These are phyloP conservation scores for Papilio helenus DNA, from an alignment of 1,140 invertebrate species.

Conservation along the genomic window DNA sequence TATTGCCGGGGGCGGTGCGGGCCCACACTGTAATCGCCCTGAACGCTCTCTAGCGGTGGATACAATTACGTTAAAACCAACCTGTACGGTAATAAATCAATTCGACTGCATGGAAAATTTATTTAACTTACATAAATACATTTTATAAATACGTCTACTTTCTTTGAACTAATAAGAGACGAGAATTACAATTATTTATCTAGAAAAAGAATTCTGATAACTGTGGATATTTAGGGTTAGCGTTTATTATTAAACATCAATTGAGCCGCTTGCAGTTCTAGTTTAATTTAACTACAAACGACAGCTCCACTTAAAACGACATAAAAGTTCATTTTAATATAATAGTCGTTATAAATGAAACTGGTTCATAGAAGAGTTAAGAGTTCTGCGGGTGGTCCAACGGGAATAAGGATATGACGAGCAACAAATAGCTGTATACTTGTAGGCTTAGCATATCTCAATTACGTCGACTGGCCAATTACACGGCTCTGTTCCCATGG, in stretches of 20 bases:
- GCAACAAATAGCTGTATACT: conserved; percentile 57
- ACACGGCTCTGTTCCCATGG: conserved; percentile 53
- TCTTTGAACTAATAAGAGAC: conserved; percentile 14
- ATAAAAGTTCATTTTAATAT: not conserved
- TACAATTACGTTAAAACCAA: conserved; percentile 60
- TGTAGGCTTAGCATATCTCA: conserved; percentile 54
- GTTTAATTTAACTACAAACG: not conserved
- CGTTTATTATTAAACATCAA: not conserved
- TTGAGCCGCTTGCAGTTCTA: not conserved
- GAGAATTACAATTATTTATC: too few species aligned
- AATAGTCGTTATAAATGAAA: conserved; percentile 12
- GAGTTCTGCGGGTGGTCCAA: conserved; percentile 53
- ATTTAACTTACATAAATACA: not conserved
- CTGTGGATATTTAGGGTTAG: conserved; percentile 13
- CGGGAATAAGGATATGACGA: conserved; percentile 44
- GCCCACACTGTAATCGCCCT: conserved; percentile 55
- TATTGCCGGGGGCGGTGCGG: conserved; percentile 58
- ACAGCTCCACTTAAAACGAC: not conserved
- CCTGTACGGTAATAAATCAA: conserved; percentile 58
- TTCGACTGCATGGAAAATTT: conserved; percentile 7
- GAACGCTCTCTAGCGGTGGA: conserved; percentile 50
- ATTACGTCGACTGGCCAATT: conserved; percentile 56
- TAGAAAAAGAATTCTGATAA: not conserved
- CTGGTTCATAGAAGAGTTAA: not conserved
- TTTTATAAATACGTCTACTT: not conserved